Conservation (phyloP, 2,113 vertebrate genomes). For the Limnothrissa miodon region DNA sequence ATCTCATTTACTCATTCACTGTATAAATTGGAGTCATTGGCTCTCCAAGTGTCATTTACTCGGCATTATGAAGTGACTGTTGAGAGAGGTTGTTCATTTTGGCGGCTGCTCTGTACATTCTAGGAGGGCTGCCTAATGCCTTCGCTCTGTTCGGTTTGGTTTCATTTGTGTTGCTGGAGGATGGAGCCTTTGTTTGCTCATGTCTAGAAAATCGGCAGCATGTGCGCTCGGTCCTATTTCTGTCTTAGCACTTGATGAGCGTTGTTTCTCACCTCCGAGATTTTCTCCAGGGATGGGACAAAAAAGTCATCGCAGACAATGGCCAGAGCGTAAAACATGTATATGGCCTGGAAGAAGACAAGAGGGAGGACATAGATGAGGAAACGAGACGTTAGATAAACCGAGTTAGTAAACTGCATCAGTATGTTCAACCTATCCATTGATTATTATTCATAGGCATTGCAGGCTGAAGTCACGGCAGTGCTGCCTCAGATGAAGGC, state of each 20-base stretch:
- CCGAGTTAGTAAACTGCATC: background rate
- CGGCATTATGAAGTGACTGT: background rate
- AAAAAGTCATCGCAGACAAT: slow-evolving; percentile 78
- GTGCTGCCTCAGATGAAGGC: no score
- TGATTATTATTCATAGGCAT: background rate
- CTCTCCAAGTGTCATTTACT: no score
- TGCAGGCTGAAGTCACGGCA: background rate
- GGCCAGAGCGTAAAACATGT: slow-evolving; percentile 79
- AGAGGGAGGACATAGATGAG: background rate
- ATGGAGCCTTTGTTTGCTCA: background rate
- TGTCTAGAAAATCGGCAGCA: background rate
- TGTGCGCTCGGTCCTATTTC: background rate
- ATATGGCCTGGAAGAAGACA: slow-evolving; percentile 66
- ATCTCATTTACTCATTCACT: no score
- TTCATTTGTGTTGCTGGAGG: background rate
- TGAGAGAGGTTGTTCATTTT: background rate
- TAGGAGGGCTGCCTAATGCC: background rate
- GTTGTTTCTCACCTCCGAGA: slow-evolving; percentile 71
- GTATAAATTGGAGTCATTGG: no score
- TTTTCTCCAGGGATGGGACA: slow-evolving; percentile 78
- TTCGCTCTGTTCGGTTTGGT: background rate
- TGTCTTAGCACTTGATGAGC: background rate
- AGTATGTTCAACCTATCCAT: background rate
- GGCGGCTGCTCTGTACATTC: background rate
- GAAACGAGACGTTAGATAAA: background rate